Base-by-base conservation (phyloP, 2,113 vertebrate genomes). In the Stercorarius parasiticus region DNA sequence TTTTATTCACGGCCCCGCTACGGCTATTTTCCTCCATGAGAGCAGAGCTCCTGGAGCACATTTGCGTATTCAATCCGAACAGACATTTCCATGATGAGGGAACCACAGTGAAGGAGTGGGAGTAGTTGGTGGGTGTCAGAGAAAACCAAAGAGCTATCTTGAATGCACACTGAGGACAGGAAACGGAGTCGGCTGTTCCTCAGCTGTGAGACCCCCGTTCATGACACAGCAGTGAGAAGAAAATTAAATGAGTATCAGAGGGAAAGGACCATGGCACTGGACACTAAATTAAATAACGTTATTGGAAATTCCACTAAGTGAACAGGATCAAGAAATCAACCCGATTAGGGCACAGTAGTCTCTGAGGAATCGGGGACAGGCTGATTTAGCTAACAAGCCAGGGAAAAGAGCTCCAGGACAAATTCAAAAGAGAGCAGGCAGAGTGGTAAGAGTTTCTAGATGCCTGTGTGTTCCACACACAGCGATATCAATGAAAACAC, bases 11-110 rank as follows among this genome's bases (percentile, higher is more conserved):
- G 6, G 47, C 49, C 80, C 69, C 84, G 50, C 49, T 61, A 55
- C 42, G 59, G 86, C 66, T 80, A 14, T 82, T 93, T 74, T 45
- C 29, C 58, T 45, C 52, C 2, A 1, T 23, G 64, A 94, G 29
- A 90, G 65, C 69, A 93, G 76, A 90, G 73, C 61, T 95, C 83
- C 67, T 42, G 81, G 43, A 90, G 47, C 19, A 76, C 12, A 38
- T 81, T 67, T 91, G 53, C 4, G 17, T 64, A 42, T 77, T 92
- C 64, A 86, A 13, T 67, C 38, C 15, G 6, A 74, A 29, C 36
- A 83, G 82, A 58, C 22, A 56, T 66, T 86, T 62, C 59, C 69
- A 58, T 16, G 61, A 56, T 42, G 88, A 91, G 49, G 49, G 71
- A 88, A 81, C 11, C 61, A 72, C 72, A 34, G 84, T 5, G 32